A percentile compares a stretch with the other conserved stretches of the same genome.
Conservation (phyloP, 2,797 vertebrate species). For the Varecia variegata region DNA sequence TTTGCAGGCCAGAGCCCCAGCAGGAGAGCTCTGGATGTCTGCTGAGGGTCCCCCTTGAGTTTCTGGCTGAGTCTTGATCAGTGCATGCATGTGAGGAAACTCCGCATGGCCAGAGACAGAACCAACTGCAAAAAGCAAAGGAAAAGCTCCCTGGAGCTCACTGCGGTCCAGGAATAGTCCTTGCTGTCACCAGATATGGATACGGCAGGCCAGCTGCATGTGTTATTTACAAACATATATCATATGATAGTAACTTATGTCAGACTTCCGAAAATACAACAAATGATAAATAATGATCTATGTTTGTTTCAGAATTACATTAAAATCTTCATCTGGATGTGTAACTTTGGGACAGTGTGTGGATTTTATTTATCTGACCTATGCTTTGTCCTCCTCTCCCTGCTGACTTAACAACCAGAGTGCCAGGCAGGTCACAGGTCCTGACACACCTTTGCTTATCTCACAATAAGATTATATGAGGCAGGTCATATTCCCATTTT, state of each 20-base stretch:
- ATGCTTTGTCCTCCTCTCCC: background rate
- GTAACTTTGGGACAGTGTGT: background rate
- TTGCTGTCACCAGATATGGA: background rate
- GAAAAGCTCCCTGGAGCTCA: background rate
- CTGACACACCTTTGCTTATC: too few relatives aligned
- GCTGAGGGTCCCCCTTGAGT: too few relatives aligned
- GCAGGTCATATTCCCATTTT: background rate
- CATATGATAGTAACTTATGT: fast-evolving
- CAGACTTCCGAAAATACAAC: background rate
- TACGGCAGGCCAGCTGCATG: too few relatives aligned
- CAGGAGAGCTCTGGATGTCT: background rate
- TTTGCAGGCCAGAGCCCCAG: background rate
- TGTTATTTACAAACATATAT: background rate
- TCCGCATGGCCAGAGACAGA: background rate
- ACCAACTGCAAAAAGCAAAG: background rate
- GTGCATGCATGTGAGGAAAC: background rate
- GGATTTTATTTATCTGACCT: background rate
- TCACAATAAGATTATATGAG: background rate
- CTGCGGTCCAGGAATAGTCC: background rate
- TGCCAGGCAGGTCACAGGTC: background rate
- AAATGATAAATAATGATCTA: background rate
- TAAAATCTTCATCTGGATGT: background rate
- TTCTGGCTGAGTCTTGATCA: background rate
- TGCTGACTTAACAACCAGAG: background rate
- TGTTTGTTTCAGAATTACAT: background rate